Conservation (phyloP, 2,888 invertebrate species). For the Plagodis pulveraria region DNA sequence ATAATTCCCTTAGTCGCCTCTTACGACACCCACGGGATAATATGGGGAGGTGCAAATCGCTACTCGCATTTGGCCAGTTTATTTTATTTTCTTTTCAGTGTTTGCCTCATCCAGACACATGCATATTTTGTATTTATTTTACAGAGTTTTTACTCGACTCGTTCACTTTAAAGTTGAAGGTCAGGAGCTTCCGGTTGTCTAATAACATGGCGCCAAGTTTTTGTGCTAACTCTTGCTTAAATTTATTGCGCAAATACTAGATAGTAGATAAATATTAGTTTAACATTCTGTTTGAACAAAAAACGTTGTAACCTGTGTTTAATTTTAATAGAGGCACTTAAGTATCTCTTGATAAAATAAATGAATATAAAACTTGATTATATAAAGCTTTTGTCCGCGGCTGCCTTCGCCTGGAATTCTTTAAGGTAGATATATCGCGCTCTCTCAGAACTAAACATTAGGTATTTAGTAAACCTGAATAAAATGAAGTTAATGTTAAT, state of each 20-base stretch:
- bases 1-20: too few relatives aligned
- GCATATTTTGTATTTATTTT: not conserved
- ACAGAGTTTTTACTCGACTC: slow-evolving; percentile 1
- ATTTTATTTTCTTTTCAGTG: not conserved
- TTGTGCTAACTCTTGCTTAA: slow-evolving; percentile 35
- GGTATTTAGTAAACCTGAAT: too few relatives aligned
- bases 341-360: too few relatives aligned
- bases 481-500: too few relatives aligned
- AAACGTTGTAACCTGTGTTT: slow-evolving; percentile 1
- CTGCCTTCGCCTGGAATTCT: too few relatives aligned
- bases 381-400: too few relatives aligned
- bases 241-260: slow-evolving; percentile 27
- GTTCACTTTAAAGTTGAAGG: slow-evolving; percentile 43
- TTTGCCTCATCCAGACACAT: not conserved
- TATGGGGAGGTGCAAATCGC: too few relatives aligned
- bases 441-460: too few relatives aligned
- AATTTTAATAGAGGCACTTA: not conserved
- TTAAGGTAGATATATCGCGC: too few relatives aligned
- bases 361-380: too few relatives aligned
- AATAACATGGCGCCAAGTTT: slow-evolving; percentile 56
- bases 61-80: not conserved
- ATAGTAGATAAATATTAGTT: slow-evolving; percentile 21
- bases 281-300: slow-evolving; percentile 9
- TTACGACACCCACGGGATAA: too few relatives aligned
- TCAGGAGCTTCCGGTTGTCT: slow-evolving; percentile 42